Evolutionary conservation across 2,113 vertebrate genomes (phyloP).

Genomic region (Plotosus lineatus): DNA sequence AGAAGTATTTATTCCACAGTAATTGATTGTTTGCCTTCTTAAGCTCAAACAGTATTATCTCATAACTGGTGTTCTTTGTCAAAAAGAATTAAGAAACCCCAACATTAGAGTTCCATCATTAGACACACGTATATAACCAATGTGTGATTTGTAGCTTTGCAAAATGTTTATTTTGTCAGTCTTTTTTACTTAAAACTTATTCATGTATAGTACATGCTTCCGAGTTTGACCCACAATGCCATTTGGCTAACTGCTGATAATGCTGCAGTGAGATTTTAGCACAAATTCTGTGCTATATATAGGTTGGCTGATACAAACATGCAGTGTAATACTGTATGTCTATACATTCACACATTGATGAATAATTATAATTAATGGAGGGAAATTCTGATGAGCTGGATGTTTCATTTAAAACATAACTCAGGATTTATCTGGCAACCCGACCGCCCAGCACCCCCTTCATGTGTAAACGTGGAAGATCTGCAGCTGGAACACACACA

Average conservation of each 20-base stretch:
- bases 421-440: not conserved
- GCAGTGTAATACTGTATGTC: not conserved
- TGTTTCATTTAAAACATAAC: not conserved
- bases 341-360: not conserved
- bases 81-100: not conserved
- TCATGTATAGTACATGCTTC: too few species aligned
- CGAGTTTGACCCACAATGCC: too few species aligned
- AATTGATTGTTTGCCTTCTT: too few species aligned
- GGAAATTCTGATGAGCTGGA: too few species aligned
- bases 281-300: not conserved
- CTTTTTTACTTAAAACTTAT: too few species aligned
- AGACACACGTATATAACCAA: not conserved
- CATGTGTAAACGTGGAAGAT: conserved; percentile 47
- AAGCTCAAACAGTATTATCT: too few species aligned
- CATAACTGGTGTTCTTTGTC: not conserved
- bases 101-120: not conserved
- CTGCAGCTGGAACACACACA: conserved; percentile 9
- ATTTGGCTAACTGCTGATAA: not conserved
- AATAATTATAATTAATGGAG: too few species aligned
- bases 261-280: not conserved
- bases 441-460: not conserved
- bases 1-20: too few species aligned
- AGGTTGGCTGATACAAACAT: not conserved
- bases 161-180: not conserved
- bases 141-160: too few species aligned